These are phyloP conservation scores for Enteromius paludinosus DNA, from an alignment of 2,797 vertebrate species.

Conservation along the genomic window DNA sequence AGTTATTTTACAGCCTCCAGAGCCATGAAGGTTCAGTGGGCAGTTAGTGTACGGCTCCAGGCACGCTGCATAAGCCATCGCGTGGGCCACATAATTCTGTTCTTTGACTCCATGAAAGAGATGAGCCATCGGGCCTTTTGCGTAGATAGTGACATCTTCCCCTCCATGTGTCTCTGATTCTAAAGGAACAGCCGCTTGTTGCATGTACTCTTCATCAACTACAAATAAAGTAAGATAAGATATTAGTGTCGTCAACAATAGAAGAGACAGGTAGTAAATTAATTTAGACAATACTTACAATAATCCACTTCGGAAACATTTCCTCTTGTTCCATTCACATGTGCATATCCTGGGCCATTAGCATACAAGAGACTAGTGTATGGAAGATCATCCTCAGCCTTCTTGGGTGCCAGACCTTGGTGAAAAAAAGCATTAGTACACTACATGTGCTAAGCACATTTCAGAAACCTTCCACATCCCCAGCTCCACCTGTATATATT, in stretches of 20 bases:
- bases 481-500: neutral
- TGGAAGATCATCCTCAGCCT: constrained; percentile 79
- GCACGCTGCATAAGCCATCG: constrained; percentile 84
- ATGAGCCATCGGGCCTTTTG: constrained; percentile 86
- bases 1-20: constrained; percentile 40
- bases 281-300: constrained; percentile 70
- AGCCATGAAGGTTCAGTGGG: constrained; percentile 62
- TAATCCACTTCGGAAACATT: constrained; percentile 82
- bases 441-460: neutral
- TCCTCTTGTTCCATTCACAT: constrained; percentile 79
- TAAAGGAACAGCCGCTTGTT: constrained; percentile 84
- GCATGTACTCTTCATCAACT: constrained; percentile 85
- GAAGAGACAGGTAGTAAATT: neutral
- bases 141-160: constrained; percentile 86
- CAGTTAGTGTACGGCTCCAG: constrained; percentile 82
- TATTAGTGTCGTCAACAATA: constrained; percentile 34
- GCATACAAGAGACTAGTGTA: constrained; percentile 86
- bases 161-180: constrained; percentile 84
- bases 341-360: constrained; percentile 82
- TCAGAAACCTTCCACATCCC: neutral
- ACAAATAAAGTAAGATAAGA: neutral
- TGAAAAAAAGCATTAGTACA: neutral
- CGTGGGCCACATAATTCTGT: constrained; percentile 85
- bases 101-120: constrained; percentile 86
- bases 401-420: constrained; percentile 79